These are phyloP conservation scores for Rhingia campestris DNA, from an alignment of 2,888 invertebrate genomes.

Conservation along the genomic window DNA sequence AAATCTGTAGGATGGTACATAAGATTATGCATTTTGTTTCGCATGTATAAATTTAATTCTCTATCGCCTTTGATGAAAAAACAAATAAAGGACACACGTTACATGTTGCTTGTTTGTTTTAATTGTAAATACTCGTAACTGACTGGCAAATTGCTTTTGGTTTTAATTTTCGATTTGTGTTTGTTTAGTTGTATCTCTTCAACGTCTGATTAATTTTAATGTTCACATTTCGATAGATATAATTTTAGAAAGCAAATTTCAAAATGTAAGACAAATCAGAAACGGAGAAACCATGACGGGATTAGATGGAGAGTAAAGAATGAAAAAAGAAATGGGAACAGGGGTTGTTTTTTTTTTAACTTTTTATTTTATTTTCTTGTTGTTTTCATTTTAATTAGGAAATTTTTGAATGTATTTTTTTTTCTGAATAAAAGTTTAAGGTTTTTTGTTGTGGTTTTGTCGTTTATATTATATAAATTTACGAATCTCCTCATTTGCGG, in stretches of 20 bases:
- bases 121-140: background rate
- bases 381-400: conserved; percentile 66
- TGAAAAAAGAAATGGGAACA: conserved; percentile 18
- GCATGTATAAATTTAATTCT: background rate
- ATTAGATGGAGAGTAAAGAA: conserved; percentile 4
- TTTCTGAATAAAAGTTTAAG: conserved; percentile 58
- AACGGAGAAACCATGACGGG: conserved; percentile 15
- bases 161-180: conserved; percentile 3
- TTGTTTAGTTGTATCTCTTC: background rate
- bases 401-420: conserved; percentile 47
- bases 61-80: too few species aligned
- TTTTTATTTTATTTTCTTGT: conserved; percentile 53
- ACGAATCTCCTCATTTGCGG: conserved; percentile 64
- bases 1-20: too few species aligned
- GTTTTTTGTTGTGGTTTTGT: conserved; percentile 27
- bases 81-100: conserved; percentile 3
- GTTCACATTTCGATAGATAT: background rate
- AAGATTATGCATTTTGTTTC: background rate
- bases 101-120: background rate
- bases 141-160: conserved; percentile 11
- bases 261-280: conserved; percentile 2
- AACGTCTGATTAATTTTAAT: conserved; percentile 2
- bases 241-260: background rate
- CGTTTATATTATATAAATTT: conserved; percentile 41
- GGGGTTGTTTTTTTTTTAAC: conserved; percentile 33